A percentile compares a stretch with the other conserved stretches of the same genome.
Conservation (phyloP, 2,113 vertebrate species). For the Lamprotornis superbus region DNA sequence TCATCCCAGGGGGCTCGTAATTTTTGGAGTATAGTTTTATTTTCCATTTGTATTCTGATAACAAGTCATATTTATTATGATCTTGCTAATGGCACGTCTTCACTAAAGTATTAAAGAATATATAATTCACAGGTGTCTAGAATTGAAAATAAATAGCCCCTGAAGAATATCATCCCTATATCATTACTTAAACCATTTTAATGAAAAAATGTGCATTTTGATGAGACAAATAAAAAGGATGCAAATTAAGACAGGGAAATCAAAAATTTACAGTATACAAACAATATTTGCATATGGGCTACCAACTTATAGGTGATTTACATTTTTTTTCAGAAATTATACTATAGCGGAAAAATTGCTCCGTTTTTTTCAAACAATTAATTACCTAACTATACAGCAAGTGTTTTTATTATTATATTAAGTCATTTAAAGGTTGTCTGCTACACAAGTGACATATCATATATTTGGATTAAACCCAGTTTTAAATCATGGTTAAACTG, state of each 20-base stretch:
- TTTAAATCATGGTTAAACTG: neutral
- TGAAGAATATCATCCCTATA: neutral
- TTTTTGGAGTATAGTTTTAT: slow-evolving; percentile 17
- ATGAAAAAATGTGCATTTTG: slow-evolving; percentile 42
- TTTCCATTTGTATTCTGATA: slow-evolving; percentile 21
- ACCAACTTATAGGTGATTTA: slow-evolving; percentile 10
- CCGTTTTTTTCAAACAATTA: slow-evolving; percentile 15
- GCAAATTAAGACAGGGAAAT: slow-evolving; percentile 39
- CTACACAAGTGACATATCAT: neutral
- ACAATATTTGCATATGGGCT: neutral
- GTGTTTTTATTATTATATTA: neutral
- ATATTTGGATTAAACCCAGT: neutral
- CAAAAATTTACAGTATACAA: neutral
- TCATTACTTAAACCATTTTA: slow-evolving; percentile 11
- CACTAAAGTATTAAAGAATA: neutral
- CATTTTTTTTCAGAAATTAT: neutral
- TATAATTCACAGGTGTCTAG: slow-evolving; percentile 23
- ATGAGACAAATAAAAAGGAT: slow-evolving; percentile 31
- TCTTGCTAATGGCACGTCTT: slow-evolving; percentile 3
- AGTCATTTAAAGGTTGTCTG: neutral
- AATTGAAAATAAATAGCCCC: neutral
- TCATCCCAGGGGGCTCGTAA: neutral
- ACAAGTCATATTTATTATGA: slow-evolving; percentile 15
- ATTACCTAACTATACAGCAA: neutral
- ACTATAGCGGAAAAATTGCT: neutral